Percentiles rank a stretch among this genome's conserved stretches.
phyloP scores from a whole-genome alignment of 2,888 invertebrate species.

The Tolmerus cingulatus region DNA sequence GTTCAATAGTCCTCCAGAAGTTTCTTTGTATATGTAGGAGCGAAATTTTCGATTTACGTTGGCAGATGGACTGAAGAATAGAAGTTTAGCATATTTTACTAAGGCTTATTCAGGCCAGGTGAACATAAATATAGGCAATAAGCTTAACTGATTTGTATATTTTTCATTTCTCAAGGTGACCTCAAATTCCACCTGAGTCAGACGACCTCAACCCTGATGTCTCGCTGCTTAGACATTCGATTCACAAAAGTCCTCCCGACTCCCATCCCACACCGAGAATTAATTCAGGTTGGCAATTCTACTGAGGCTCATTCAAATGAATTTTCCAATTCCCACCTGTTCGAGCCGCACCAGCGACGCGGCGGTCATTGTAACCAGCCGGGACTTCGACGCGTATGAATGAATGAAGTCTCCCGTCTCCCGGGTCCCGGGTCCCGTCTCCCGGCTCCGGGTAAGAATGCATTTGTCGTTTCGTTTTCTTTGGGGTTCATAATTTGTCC shows the following conservation, averaged over 20 bases:
- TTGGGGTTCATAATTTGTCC: background rate
- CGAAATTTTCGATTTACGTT: background rate
- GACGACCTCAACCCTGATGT: background rate
- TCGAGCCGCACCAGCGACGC: background rate
- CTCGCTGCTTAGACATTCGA: background rate
- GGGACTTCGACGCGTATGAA: background rate
- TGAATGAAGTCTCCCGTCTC: conserved; percentile 17
- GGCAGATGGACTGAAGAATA: background rate
- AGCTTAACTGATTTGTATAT: background rate
- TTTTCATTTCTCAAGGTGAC: background rate
- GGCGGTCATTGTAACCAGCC: background rate
- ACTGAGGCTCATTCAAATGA: background rate
- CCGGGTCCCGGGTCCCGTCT: too few species aligned
- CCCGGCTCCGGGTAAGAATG: conserved; percentile 7
- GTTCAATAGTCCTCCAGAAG: background rate
- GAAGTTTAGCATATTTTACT: background rate
- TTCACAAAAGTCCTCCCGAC: background rate
- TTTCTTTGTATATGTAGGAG: background rate
- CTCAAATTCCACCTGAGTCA: background rate
- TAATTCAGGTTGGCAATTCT: conserved; percentile 3
- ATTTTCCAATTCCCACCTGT: conserved; percentile 24
- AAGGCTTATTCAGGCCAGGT: background rate
- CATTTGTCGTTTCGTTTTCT: conserved; percentile 1
- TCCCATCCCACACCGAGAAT: background rate
- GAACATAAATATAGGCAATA: background rate